Percentiles rank a stretch among this genome's conserved stretches.
Conservation (phyloP, 2,113 vertebrate species). For the Antechinus flavipes region DNA sequence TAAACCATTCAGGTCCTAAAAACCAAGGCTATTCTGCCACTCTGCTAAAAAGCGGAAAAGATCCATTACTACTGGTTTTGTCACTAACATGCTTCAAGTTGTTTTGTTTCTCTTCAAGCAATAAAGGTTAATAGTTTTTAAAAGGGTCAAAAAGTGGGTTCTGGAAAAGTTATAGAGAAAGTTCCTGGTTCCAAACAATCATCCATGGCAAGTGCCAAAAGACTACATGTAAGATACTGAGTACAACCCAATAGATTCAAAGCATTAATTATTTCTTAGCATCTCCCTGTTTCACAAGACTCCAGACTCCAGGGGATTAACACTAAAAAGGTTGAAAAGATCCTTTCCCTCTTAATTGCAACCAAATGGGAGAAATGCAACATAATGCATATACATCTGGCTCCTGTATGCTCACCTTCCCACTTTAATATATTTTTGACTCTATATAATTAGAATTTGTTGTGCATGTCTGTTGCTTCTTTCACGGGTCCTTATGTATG, state of each 20-base stretch:
- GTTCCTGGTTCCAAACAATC: not conserved
- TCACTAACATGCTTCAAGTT: not conserved
- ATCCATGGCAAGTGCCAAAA: not conserved
- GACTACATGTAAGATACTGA: not conserved
- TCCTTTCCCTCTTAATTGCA: not conserved
- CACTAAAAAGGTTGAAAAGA: not conserved
- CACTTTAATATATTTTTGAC: slow-evolving; percentile 9
- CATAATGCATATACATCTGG: not conserved
- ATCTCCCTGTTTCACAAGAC: not conserved
- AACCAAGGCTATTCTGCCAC: not conserved
- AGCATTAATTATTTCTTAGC: not conserved
- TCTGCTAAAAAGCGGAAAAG: not conserved
- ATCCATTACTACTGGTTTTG: not conserved
- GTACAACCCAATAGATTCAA: not conserved
- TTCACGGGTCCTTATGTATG: slow-evolving; percentile 9
- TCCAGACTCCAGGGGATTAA: not conserved
- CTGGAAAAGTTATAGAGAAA: not conserved
- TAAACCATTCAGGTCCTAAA: not conserved
- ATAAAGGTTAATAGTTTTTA: not conserved
- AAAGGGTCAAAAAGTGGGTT: not conserved
- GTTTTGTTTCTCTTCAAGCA: not conserved
- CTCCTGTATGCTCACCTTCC: not conserved
- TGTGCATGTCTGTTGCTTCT: slow-evolving; percentile 1
- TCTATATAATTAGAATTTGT: not conserved
- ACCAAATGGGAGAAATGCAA: not conserved